Conservation (phyloP, 2,113 vertebrate genomes). For the Corydoras maculifer region DNA sequence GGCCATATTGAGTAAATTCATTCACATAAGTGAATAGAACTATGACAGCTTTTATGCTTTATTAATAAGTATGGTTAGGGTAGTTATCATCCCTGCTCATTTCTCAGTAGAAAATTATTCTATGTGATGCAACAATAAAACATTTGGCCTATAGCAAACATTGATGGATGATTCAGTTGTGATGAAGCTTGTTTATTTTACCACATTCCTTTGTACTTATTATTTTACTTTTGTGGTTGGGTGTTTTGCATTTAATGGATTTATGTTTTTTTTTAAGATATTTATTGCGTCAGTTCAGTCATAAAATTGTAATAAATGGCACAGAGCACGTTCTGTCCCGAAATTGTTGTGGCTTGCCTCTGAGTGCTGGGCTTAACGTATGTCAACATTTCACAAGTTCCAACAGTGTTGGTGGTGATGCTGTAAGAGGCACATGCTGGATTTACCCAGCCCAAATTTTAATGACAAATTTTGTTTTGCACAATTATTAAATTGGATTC, state of each 20-base stretch:
- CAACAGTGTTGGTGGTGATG: constrained; percentile 10
- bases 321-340: constrained; percentile 2
- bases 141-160: not conserved
- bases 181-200: not conserved
- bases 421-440: constrained; percentile 17
- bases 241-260: not conserved
- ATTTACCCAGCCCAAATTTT: not conserved
- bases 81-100: not conserved
- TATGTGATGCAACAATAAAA: not conserved
- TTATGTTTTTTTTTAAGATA: not conserved
- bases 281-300: constrained; percentile 13
- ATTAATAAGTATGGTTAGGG: too few species aligned
- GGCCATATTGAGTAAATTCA: too few species aligned
- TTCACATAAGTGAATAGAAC: too few species aligned
- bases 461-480: too few species aligned
- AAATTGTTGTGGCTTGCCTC: constrained; percentile 13
- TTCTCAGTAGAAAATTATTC: not conserved
- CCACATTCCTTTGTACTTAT: not conserved
- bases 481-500: too few species aligned
- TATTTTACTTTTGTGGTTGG: not conserved
- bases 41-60: too few species aligned
- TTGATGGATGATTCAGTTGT: not conserved
- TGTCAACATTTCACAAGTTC: constrained; percentile 27
- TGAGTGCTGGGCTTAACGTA: not conserved
- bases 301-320: not conserved